phyloP scores from a whole-genome alignment of 2,888 invertebrate species.

The Dasypolia templi region DNA sequence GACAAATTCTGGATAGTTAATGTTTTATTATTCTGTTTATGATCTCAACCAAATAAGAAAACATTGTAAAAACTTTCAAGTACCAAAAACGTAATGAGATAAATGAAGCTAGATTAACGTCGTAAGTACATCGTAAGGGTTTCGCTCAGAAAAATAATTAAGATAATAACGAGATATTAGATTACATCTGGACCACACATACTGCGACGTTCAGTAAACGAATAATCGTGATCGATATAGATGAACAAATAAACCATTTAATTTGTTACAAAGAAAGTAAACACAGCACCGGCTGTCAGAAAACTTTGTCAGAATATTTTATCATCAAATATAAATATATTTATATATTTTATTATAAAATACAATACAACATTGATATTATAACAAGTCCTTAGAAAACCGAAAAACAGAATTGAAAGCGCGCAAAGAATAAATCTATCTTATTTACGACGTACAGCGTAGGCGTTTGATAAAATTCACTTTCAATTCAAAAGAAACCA shows the following conservation, averaged over 20 bases:
- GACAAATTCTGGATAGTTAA: background rate
- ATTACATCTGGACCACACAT: constrained; percentile 68
- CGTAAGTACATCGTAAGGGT: constrained; percentile 46
- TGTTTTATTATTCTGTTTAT: no score
- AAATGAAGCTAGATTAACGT: constrained; percentile 47
- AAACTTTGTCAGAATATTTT: constrained; percentile 26
- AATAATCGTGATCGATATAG: constrained; percentile 62
- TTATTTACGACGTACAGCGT: constrained; percentile 72
- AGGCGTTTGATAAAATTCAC: constrained; percentile 74
- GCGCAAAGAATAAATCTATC: constrained; percentile 69
- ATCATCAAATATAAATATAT: constrained; percentile 18
- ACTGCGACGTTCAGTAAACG: constrained; percentile 56
- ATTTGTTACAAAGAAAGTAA: constrained; percentile 49
- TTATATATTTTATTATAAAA: no score
- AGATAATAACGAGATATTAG: constrained; percentile 62
- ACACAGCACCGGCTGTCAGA: constrained; percentile 24
- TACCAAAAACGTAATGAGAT: constrained; percentile 34
- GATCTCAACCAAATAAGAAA: background rate
- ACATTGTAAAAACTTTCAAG: constrained; percentile 5
- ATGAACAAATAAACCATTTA: constrained; percentile 51
- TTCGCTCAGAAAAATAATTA: constrained; percentile 56
- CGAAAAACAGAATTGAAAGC: constrained; percentile 49
- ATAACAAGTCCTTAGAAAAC: constrained; percentile 54
- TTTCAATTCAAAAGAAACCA: constrained; percentile 77
- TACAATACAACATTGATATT: constrained; percentile 28